Evolutionary conservation across 2,888 invertebrate genomes (phyloP), one percentile per base, ranked within the genome.

Genomic region (Julus scanicus): DNA sequence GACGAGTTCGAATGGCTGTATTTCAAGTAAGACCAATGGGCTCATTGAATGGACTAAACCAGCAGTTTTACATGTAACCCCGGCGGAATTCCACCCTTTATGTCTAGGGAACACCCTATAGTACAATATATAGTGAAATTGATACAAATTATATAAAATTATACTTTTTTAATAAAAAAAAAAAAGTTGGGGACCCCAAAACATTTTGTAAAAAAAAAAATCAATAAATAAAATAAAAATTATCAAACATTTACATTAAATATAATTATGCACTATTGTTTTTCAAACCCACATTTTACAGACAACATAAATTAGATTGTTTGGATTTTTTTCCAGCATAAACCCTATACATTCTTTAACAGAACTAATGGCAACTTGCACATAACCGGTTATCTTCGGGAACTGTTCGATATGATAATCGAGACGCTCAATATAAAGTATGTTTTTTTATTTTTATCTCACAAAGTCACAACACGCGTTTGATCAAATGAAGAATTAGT

Each of bases 341-440:
- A 37, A 29, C 88, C 88, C 13, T 88, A 88, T 39, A 48, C 88
- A 84, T 84, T 88, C 13, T 39, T 88, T 17, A 88, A 20, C 9
- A 88, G 53, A 48, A 53, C 9, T 15, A 84, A 88, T 53, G 57
- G 53, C 39, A 53, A 4, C 9, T 84, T 88, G 15, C 11, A 44
- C 1, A 53, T 88, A 13, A 84, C 44, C 2, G 88, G 88, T 20
- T 88, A 88, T 84, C 84, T 88, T 48, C 84, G 84, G 49, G 88
- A 88, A 29, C 2, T 88, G 88, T 44, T 88, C 44, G 84, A 49
- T 39, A 88, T 84, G 84, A 37, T 88, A 39, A 39, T 88, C 17
- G 88, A 84, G 49, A 88, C 88, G 2, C 39, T 84, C 9, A 88
- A 88, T 37, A 88, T 84, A 3, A 9, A 53, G 88, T 88, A 88